phyloP scores from a whole-genome alignment of 2,888 invertebrate genomes.

The Antheraea yamamai region DNA sequence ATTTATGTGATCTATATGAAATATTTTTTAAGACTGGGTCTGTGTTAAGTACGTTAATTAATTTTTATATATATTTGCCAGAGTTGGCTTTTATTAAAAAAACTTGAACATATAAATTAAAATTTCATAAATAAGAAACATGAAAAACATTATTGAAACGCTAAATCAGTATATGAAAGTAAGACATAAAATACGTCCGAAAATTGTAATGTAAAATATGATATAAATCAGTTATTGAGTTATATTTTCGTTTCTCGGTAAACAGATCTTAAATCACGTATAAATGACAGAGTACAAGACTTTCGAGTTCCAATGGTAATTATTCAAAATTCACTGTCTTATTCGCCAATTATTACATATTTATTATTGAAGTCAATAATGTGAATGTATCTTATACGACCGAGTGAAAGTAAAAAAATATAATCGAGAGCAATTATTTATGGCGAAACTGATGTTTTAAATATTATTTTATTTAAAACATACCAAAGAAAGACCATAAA shows the following conservation, averaged over 20 bases:
- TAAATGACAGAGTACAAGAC: background rate
- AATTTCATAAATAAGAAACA: background rate
- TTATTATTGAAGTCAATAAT: background rate
- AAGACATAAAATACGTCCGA: background rate
- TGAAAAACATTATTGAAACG: background rate
- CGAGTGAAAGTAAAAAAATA: slow-evolving; percentile 44
- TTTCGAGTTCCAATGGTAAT: background rate
- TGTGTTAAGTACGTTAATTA: background rate
- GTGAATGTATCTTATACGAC: background rate
- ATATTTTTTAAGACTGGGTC: too few relatives aligned
- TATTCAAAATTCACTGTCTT: background rate
- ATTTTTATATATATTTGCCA: background rate
- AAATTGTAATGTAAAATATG: background rate
- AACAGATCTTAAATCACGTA: slow-evolving; percentile 6
- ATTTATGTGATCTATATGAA: too few relatives aligned
- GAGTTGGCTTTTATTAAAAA: background rate
- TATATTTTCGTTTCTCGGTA: background rate
- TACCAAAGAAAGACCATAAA: slow-evolving; percentile 7
- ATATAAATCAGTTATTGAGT: background rate
- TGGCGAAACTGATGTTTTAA: slow-evolving; percentile 39
- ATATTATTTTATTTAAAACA: slow-evolving; percentile 12
- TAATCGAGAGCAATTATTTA: slow-evolving; percentile 37
- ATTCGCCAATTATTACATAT: background rate
- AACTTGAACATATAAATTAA: background rate
- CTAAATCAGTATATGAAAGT: background rate